Evolutionary conservation across 2,797 vertebrate genomes (phyloP).

Genomic region (Allobates femoralis): DNA sequence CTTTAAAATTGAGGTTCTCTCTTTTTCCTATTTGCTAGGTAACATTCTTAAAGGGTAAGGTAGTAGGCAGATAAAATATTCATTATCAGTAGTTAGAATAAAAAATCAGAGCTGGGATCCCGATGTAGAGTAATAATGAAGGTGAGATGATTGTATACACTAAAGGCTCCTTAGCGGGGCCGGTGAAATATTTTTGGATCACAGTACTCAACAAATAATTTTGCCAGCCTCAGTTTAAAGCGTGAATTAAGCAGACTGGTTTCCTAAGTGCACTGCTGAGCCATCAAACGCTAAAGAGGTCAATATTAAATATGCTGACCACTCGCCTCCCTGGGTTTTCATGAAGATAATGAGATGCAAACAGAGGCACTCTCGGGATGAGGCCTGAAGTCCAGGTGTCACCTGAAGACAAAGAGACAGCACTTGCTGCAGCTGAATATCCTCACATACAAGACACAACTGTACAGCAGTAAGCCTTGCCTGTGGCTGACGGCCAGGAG

Average conservation of each 20-base stretch:
- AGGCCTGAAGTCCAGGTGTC: constrained; percentile 49
- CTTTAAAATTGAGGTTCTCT: too few species aligned
- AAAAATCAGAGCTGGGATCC: constrained; percentile 1
- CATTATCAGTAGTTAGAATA: background rate
- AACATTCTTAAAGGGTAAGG: too few species aligned
- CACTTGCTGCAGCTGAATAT: constrained; percentile 30
- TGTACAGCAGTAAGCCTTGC: constrained; percentile 35
- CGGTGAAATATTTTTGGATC: constrained; percentile 43
- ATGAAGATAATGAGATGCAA: constrained; percentile 58
- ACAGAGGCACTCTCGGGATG: constrained; percentile 47
- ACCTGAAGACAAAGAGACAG: constrained; percentile 37
- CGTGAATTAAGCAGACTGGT: constrained; percentile 44
- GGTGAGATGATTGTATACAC: background rate
- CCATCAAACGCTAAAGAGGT: constrained; percentile 56
- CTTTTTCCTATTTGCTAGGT: too few species aligned
- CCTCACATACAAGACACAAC: background rate
- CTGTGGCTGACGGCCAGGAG: constrained; percentile 47
- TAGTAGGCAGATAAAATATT: background rate
- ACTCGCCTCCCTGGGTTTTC: constrained; percentile 45
- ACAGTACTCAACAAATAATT: constrained; percentile 42
- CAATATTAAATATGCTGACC: constrained; percentile 64
- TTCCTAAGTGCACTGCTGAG: constrained; percentile 50
- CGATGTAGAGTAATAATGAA: constrained; percentile 12
- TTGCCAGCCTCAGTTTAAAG: constrained; percentile 48
- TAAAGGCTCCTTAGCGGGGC: constrained; percentile 22